Conservation (phyloP, 2,797 vertebrate species). For the Tokudaia muenninki region DNA sequence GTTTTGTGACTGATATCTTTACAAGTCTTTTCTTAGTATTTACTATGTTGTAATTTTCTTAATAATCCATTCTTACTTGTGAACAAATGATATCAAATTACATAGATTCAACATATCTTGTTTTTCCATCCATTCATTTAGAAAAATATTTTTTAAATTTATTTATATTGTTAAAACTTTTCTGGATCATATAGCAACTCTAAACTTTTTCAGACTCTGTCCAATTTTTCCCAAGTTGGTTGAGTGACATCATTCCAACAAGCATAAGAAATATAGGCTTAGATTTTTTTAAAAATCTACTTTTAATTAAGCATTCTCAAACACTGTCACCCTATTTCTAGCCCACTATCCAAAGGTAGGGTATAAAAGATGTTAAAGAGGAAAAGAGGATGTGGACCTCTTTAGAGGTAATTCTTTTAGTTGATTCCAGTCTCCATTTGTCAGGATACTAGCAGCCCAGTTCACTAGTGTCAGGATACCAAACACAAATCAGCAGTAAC, state of each 20-base stretch:
- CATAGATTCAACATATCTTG: background rate
- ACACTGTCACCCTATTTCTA: too few species aligned
- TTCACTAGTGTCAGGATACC: background rate
- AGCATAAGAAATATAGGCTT: too few species aligned
- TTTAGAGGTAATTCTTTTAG: too few species aligned
- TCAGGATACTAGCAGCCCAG: background rate
- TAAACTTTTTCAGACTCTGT: background rate
- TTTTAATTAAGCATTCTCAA: too few species aligned
- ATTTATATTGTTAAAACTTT: too few species aligned
- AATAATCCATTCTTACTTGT: background rate
- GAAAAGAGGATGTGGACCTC: too few species aligned
- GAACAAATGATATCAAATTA: background rate
- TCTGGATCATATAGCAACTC: background rate
- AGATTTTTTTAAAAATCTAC: too few species aligned
- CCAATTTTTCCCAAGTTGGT: background rate
- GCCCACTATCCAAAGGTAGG: too few species aligned
- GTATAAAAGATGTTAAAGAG: too few species aligned
- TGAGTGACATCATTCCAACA: background rate
- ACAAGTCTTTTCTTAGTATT: background rate
- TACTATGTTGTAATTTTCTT: background rate
- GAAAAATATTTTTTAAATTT: background rate
- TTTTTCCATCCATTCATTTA: background rate
- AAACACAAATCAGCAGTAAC: background rate
- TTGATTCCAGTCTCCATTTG: background rate
- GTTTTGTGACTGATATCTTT: background rate